Evolutionary conservation across 1,140 invertebrate species (phyloP), one percentile per base, ranked within the genome.

Genomic region (Metaphire vulgaris): DNA sequence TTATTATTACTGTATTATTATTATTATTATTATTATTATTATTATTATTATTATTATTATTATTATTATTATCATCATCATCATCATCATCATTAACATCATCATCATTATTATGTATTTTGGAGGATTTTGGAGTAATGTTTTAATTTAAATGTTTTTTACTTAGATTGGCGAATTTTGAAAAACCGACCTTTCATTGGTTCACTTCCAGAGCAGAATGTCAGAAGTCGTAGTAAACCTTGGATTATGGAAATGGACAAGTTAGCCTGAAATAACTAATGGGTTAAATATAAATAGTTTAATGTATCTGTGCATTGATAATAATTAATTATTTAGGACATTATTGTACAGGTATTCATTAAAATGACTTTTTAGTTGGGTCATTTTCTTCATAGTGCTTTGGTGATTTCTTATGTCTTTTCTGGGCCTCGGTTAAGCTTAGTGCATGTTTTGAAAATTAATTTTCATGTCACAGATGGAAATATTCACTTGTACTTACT

Each of bases 101-200:
- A n/a, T n/a, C n/a, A n/a, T n/a, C n/a, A n/a, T n/a, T n/a, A n/a
- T n/a, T n/a, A n/a, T n/a, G n/a, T n/a, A n/a, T n/a, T n/a, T n/a
- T n/a, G n/a, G n/a, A n/a, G n/a, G n/a, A n/a, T n/a, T n/a, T n/a
- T n/a, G n/a, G n/a, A n/a, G n/a, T n/a, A n/a, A n/a, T n/a, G n/a
- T n/a, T n/a, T 56, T 56, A 56, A 6, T 56, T 6, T 56, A 34
- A 29, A 67, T 26, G 75, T 79, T 74, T 74, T 74, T 78, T 70
- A 85, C 88, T 21, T 80, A 85, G 88, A 88, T 72, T 90, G 87
- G 85, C 81, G 87, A 14, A 83, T 90, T 33, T 79, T 91, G 41
- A 90, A 90, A 82, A 90, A 91, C 82, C 84, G 87, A 74, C 89
- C 88, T 80, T 89, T 87, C 67, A 89, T 93, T 79, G 93, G 93